Evolutionary conservation across 2,888 invertebrate species (phyloP), one percentile per base, ranked within the genome.

Genomic region (Drosophila setosimentum): DNA sequence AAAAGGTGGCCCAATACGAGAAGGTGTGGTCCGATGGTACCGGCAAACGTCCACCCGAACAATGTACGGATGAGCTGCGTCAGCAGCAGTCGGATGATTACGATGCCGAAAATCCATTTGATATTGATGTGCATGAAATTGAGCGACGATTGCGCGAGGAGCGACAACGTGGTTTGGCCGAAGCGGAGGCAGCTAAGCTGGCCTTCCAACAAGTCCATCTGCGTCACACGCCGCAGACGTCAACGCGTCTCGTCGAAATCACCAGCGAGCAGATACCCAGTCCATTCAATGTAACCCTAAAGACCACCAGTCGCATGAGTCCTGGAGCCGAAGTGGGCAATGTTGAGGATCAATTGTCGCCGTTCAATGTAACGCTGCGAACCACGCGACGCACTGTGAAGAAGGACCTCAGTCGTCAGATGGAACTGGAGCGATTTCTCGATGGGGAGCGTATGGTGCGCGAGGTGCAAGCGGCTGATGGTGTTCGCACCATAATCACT

Each of bases 1-100:
- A 96, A 90, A 95, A 96, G 85, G 97, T 97, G 83, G 95, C 94
- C 82, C 96, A 96, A 92, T 97, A 96, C 93, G 97, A 97, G 93
- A 96, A 96, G 94, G 95, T 96, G 78, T 96, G 96, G 96, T 94
- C 95, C 73, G 95, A 95, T 30, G 80, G 91, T 50, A 70, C 84
- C 2, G 64, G 65, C 45, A 91, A 90, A 67, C 82, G 88, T 40
- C 70, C 91, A 30, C 91, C 94, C 76, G 92, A 92, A 2, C 80
- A 86, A 45, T 80, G 79, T 13, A 80, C 89, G 11, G 92, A 90
- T 65, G 89, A 93, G 24, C 62, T 91, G 71, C 82, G 83, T 5
- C 70, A 78, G 87, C 67, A 65, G 61, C 74, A 85, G 10, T 63
- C 71, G 13, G 86, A 74, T 76, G 87, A 85, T 77, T 78, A 85